Evolutionary conservation across 1,140 invertebrate genomes (phyloP), one percentile per base, ranked within the genome.

Genomic region (Caenorhabditis remanei): DNA sequence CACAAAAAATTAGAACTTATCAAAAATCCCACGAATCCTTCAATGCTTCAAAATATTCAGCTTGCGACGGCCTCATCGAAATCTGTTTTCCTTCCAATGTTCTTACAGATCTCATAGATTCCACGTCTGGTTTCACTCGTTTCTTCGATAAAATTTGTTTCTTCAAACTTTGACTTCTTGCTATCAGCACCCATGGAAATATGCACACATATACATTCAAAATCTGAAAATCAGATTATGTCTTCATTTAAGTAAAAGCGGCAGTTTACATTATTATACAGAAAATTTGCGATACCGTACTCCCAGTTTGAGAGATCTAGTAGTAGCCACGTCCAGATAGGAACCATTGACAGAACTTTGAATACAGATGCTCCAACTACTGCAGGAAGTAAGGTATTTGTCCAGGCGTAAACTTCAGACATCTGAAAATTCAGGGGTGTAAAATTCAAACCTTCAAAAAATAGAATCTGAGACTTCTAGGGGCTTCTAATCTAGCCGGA

Each of bases 341-440:
- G 71, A 79, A 79, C 14, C 71, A 79, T 79, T 4, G 71, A 79
- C n/a, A 79, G 24, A 11, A 79, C 71, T 79, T 79, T 79, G 46
- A 79, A 79, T 13, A 79, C 53, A 0, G 43, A 79, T 9, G 71
- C 71, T 16, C 71, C 71, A 21, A n/a, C 71, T 0, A 79, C 71
- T n/a, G 71, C 71, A 43, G 71, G 71, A 21, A 79, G 46, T 13
- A 79, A 21, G 3, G 71, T 79, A 79, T 41, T 43, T 4, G 71
- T 79, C 71, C 71, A 79, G 13, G 46, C 46, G 71, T 79, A 79
- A 7, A 79, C 71, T 50, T 79, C 71, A 11, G 71, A 79, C 71
- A 79, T 79, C 71, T 79, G 19, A 24, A 79, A 32, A 46, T 46
- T 40, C 4, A 9, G 9, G n/a, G 2, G 2, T 40, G 6, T 7